Evolutionary conservation across 1,140 invertebrate species (phyloP).

Genomic region (Acromyrmex echinatior): DNA sequence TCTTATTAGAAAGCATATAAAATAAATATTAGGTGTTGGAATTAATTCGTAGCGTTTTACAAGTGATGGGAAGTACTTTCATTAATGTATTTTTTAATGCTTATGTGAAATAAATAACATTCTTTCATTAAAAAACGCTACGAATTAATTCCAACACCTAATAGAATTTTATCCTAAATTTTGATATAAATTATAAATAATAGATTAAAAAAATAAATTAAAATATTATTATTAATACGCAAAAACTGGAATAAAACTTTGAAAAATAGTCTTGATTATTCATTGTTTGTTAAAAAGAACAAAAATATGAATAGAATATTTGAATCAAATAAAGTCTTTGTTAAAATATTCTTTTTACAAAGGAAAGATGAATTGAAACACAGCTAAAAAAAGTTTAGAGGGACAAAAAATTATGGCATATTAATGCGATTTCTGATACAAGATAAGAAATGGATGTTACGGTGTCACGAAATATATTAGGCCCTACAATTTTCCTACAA

Average conservation of each 20-base stretch:
- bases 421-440: conserved; percentile 11
- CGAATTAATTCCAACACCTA: no score
- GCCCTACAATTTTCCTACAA: background rate
- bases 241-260: conserved; percentile 11
- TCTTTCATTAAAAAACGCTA: no score
- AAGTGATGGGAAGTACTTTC: no score
- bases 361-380: background rate
- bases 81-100: no score
- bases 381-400: background rate
- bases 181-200: background rate
- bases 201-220: no score
- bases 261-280: background rate
- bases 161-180: background rate
- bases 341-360: background rate
- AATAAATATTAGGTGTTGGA: no score
- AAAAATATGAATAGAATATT: background rate
- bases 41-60: no score
- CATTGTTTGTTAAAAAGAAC: conserved; percentile 2
- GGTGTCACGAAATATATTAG: conserved; percentile 3
- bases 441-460: conserved; percentile 28
- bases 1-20: background rate
- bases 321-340: background rate
- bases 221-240: background rate
- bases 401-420: background rate
- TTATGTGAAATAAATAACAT: no score